A percentile compares a stretch with the other conserved stretches of the same genome.
phyloP scores from a whole-genome alignment of 2,113 vertebrate species.

The Ibidorhyncha struthersii region DNA sequence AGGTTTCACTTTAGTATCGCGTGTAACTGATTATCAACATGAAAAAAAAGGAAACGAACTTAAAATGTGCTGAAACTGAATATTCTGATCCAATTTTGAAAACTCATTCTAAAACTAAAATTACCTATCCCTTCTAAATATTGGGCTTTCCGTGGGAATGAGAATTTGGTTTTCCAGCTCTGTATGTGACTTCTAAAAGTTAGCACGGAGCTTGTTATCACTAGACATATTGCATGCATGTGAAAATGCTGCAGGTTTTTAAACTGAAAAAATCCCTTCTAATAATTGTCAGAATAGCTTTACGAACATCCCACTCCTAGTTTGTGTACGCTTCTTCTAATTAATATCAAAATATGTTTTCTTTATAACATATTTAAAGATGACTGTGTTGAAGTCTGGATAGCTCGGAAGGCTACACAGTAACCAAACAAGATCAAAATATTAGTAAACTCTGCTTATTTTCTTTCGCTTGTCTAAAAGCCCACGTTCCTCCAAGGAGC shows the following conservation, averaged over 20 bases:
- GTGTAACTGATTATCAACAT: not conserved
- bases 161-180: not conserved
- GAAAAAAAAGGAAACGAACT: not conserved
- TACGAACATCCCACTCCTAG: not conserved
- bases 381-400: not conserved
- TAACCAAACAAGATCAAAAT: not conserved
- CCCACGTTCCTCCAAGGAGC: not conserved
- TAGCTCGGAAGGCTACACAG: not conserved
- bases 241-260: not conserved
- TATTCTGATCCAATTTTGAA: not conserved
- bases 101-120: not conserved
- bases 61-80: not conserved
- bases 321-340: not conserved
- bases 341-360: not conserved
- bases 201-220: not conserved
- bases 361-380: not conserved
- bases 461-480: not conserved
- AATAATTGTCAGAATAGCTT: not conserved
- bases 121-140: not conserved
- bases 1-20: not conserved
- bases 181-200: not conserved
- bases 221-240: not conserved
- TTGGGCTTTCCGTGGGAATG: fast-evolving
- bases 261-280: not conserved
- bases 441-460: not conserved